Evolutionary conservation across 2,113 vertebrate species (phyloP).

Genomic region (Hyperopisus bebe): DNA sequence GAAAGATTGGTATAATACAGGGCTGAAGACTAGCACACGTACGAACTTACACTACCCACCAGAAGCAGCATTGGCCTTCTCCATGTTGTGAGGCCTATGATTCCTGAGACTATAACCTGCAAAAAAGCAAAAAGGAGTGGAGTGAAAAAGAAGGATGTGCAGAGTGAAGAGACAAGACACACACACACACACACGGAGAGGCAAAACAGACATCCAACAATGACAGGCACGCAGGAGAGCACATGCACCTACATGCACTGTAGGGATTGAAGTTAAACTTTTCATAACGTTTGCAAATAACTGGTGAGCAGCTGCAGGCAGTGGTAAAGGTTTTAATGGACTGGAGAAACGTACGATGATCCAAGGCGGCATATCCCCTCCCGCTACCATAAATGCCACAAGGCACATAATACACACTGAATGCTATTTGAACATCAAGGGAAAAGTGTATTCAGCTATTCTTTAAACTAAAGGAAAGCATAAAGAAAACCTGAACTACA

Average conservation of each 20-base stretch:
- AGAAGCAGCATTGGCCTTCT: conserved; percentile 66
- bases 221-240: background rate
- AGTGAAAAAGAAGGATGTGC: background rate
- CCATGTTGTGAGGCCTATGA: conserved; percentile 74
- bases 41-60: conserved; percentile 55
- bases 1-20: background rate
- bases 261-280: background rate
- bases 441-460: background rate
- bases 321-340: background rate
- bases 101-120: conserved; percentile 78
- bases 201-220: background rate
- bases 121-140: conserved; percentile 40
- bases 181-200: background rate
- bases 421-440: background rate
- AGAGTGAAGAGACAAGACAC: background rate
- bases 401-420: background rate
- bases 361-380: background rate
- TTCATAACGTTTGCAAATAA: background rate
- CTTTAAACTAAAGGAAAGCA: background rate
- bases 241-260: background rate
- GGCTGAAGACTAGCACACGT: background rate
- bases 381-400: background rate
- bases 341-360: background rate
- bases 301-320: background rate
- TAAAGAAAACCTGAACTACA: background rate